Base-by-base conservation (phyloP, 2,888 invertebrate genomes). In the Syritta pipiens region DNA sequence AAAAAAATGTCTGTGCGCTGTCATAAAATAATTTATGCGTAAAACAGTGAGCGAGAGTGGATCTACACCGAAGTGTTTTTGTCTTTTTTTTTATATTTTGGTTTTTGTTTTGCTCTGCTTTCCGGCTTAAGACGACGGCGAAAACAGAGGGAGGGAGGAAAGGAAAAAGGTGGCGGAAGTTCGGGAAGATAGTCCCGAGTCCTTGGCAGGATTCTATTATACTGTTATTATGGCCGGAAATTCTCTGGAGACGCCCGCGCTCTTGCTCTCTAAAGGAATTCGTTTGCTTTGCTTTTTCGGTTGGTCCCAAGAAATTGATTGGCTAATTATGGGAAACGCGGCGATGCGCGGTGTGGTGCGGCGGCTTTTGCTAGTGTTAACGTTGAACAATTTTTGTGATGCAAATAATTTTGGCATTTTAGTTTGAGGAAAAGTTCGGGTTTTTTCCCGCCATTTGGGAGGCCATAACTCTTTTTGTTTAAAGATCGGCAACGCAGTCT, bases 11-110 rank as follows among this genome's bases (percentile, higher is more conserved):
- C 79, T 79, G 79, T 74, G 49, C 74, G 74, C 79, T 79, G 79
- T 79, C 79, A 79, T 67, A 79, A 79, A 79, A 79, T 79, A 74
- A 79, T 79, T 79, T 79, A 79, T 79, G 74, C 79, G 74, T 62
- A 48, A 71, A 71, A 62, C 71, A 71, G 62, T 62, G 53, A 71
- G 37, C 74, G 28, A 60, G 65, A 57, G 72, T 79, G 67, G 72
- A 79, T 72, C 77, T 72, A 32, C 59, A 44, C 30, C 32, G n/a
- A 65, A 60, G 28, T 42, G 7, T 22, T 40, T 57, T 28, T 57
- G 32, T 26, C 42, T 32, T 17, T 24, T 42, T 10, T 2, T 26
- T 35, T 4, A 14, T 57, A 2, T 3, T 22, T 14, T 5, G 59
- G 7, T 26, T 3, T 24, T 32, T 22, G 26, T 22, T 51, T 26